Evolutionary conservation across 2,113 vertebrate species (phyloP), one percentile per base, ranked within the genome.

Genomic region (Gambusia affinis): DNA sequence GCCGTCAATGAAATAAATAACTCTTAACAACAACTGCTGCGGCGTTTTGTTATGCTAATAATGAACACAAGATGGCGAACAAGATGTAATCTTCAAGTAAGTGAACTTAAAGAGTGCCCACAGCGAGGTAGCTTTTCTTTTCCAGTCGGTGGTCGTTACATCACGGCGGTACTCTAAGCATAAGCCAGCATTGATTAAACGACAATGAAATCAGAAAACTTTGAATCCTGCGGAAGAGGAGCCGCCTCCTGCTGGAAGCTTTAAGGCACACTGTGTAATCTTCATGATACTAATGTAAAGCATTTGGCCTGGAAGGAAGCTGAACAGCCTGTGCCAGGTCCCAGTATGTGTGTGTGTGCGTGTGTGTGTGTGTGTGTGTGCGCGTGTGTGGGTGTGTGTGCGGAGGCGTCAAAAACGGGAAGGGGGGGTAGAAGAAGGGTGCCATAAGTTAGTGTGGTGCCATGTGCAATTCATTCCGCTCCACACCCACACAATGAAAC

Each of bases 391-490:
- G 33, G 87, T 35, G 79, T 83, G 82, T 82, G 87, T 85, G 87
- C 74, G 88, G 83, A 91, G 91, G 91, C 82, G 91, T 87, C 70
- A 71, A 72, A 79, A 66, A 22, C 67, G 60, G 31, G 60, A 37
- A 54, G 37, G 44, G 47, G 64, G 31, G 37, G 57, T 2, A 12
- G 39, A 35, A 69, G 66, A 73, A 66, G 75, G 75, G 83, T 79
- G 85, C 80, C 87, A 89, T 91, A 90, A 92, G 90, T 94, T 92
- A 91, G 89, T 87, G 79, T 47, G 60, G 79, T 89, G 89, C 88
- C 87, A 80, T 91, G 89, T n/a, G 70, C 80, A 89, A 83, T 84
- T 84, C 85, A 79, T 84, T 91, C 87, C 72, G 73, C 80, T 86
- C 73, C 67, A 84, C 92, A 64, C 92, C 92, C 90, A 93, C 93